phyloP scores from a whole-genome alignment of 2,888 invertebrate genomes.

The Trissolcus japonicus region DNA sequence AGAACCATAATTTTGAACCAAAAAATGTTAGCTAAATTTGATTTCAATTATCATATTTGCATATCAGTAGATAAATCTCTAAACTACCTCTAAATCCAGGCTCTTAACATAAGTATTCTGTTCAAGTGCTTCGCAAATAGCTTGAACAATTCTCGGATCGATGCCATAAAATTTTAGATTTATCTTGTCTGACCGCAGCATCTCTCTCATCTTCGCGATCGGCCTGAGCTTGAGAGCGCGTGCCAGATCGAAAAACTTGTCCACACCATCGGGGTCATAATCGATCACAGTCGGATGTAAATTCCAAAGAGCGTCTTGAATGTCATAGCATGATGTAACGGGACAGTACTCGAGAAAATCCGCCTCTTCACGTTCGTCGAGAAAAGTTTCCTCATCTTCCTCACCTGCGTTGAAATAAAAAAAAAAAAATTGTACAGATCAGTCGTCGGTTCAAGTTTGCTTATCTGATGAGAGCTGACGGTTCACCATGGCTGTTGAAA shows the following conservation, averaged over 20 bases:
- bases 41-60: too few relatives aligned
- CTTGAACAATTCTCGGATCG: slow-evolving; percentile 62
- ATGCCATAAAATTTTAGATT: slow-evolving; percentile 68
- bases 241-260: slow-evolving; percentile 63
- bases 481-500: too few relatives aligned
- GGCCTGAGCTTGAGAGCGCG: slow-evolving; percentile 52
- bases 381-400: too few relatives aligned
- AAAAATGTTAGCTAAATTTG: too few relatives aligned
- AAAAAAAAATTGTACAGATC: too few relatives aligned
- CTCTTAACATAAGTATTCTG: slow-evolving; percentile 63
- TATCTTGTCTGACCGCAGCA: slow-evolving; percentile 64
- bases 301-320: slow-evolving; percentile 60
- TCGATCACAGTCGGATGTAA: slow-evolving; percentile 49
- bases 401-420: too few relatives aligned
- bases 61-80: background rate
- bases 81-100: slow-evolving; percentile 66
- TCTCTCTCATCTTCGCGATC: slow-evolving; percentile 61
- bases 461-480: too few relatives aligned
- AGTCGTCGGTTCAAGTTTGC: too few relatives aligned
- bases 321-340: too few relatives aligned
- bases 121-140: slow-evolving; percentile 65
- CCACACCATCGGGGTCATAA: slow-evolving; percentile 63
- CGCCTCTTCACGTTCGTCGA: too few relatives aligned
- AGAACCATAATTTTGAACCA: too few relatives aligned
- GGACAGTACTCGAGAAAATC: too few relatives aligned